A percentile compares a stretch with the other conserved stretches of the same genome.
phyloP scores from a whole-genome alignment of 2,888 invertebrate genomes.

The Microplitis deprimator region DNA sequence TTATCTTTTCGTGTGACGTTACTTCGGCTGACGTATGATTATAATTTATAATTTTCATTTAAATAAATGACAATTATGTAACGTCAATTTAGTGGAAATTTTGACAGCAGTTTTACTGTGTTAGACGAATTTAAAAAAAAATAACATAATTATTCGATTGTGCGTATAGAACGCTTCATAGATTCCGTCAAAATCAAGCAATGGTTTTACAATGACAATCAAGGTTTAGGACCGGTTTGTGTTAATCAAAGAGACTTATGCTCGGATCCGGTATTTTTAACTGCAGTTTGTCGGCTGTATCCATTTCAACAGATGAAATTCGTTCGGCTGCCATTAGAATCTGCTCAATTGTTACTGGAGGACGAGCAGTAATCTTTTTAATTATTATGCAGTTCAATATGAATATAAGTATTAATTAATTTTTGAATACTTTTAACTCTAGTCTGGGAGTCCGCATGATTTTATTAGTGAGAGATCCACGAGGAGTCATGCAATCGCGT shows the following conservation, averaged over 20 bases:
- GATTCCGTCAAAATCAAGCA: constrained; percentile 81
- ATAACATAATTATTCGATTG: not conserved
- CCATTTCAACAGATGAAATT: constrained; percentile 93
- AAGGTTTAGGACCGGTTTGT: constrained; percentile 87
- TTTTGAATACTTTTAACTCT: constrained; percentile 49
- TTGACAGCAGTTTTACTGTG: too few relatives aligned
- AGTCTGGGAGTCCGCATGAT: constrained; percentile 84
- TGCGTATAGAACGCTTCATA: constrained; percentile 78
- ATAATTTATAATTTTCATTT: constrained; percentile 15
- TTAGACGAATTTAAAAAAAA: too few relatives aligned
- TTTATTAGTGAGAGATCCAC: constrained; percentile 86
- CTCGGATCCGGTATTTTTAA: constrained; percentile 81
- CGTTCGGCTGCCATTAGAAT: constrained; percentile 82
- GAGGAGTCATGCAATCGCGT: constrained; percentile 89
- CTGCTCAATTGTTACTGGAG: constrained; percentile 81
- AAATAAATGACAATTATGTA: too few relatives aligned
- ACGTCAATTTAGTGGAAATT: too few relatives aligned
- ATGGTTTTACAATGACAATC: constrained; percentile 89
- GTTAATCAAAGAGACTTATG: constrained; percentile 78
- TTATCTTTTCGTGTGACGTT: not conserved
- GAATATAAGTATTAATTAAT: not conserved
- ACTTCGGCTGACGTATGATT: too few relatives aligned
- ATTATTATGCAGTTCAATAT: not conserved
- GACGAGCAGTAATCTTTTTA: constrained; percentile 64
- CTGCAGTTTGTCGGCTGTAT: constrained; percentile 85